Evolutionary conservation across 1,140 invertebrate species (phyloP), one percentile per base, ranked within the genome.

Genomic region (Belonocnema kinseyi): DNA sequence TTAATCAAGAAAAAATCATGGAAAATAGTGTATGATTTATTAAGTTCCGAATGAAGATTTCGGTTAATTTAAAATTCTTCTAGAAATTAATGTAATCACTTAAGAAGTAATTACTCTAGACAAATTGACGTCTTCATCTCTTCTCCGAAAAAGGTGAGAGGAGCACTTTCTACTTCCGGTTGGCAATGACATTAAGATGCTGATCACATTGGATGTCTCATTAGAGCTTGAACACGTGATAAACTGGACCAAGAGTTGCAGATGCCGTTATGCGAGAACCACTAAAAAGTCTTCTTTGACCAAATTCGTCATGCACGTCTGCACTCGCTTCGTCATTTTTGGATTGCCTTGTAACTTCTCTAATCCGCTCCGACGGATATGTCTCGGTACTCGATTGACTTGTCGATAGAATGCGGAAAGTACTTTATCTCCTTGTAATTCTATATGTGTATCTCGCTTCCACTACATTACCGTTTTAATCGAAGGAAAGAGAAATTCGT

Each of bases 221-320:
- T 46, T 66, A 66, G 61, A 66, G 26, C n/a, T n/a, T 12, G 80
- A 83, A 82, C 83, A 81, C 81, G 80, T 80, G 85, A 82, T 75
- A 74, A 87, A 86, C 83, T 86, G 87, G 86, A 88, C 84, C 85
- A 87, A 77, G 81, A 85, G 81, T 77, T 81, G 77, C 61, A 58
- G 40, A 72, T 86, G 84, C 86, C 87, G 86, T 88, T 88, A 88
- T 72, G 71, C 71, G 70, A 26, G 77, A 81, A 72, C 58, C 50
- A 50, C 82, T 79, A 84, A 87, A 87, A 85, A 86, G 73, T 54
- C 72, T 77, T 46, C 70, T 75, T 51, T 82, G 76, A 85, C 83
- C 84, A 82, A 85, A 85, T 61, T 73, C 50, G 81, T 77, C 71
- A 66, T 76, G 72, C 66, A 54, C n/a, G 66, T 53, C 72, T 50